Evolutionary conservation across 2,888 invertebrate species (phyloP).

Genomic region (Pterostichus niger): DNA sequence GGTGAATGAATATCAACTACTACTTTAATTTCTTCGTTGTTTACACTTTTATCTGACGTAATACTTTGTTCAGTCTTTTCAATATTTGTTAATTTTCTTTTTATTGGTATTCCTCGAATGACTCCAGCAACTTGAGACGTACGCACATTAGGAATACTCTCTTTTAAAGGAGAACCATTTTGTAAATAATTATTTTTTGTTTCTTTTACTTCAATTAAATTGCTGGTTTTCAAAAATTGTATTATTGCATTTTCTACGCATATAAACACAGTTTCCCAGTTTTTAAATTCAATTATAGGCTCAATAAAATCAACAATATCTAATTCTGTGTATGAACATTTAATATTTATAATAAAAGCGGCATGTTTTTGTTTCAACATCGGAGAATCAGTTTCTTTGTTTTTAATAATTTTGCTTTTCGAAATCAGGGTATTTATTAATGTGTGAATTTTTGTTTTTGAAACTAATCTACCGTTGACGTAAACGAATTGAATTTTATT

Average conservation of each 20-base stretch:
- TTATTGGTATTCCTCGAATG: constrained; percentile 76
- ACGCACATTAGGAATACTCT: constrained; percentile 71
- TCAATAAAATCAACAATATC: constrained; percentile 79
- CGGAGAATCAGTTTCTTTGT: constrained; percentile 23
- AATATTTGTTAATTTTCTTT: constrained; percentile 73
- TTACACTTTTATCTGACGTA: constrained; percentile 1
- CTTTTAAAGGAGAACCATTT: constrained; percentile 68
- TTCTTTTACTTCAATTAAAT: constrained; percentile 74
- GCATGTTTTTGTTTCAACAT: constrained; percentile 72
- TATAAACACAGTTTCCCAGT: constrained; percentile 76
- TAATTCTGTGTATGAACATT: constrained; percentile 78
- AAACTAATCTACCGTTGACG: constrained; percentile 82
- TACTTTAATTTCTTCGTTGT: background rate
- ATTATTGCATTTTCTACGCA: constrained; percentile 75
- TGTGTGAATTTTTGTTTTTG: constrained; percentile 78
- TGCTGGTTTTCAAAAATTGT: constrained; percentile 72
- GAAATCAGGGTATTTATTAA: constrained; percentile 75
- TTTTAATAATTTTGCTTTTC: constrained; percentile 69
- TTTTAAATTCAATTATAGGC: constrained; percentile 79
- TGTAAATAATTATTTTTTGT: constrained; percentile 70
- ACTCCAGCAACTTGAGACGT: constrained; percentile 74
- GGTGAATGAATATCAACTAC: background rate
- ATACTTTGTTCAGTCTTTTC: constrained; percentile 11
- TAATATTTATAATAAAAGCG: constrained; percentile 79
- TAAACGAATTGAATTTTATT: constrained; percentile 82